Conservation (phyloP, 1,140 invertebrate species). For the Mizuhopecten yessoensis region DNA sequence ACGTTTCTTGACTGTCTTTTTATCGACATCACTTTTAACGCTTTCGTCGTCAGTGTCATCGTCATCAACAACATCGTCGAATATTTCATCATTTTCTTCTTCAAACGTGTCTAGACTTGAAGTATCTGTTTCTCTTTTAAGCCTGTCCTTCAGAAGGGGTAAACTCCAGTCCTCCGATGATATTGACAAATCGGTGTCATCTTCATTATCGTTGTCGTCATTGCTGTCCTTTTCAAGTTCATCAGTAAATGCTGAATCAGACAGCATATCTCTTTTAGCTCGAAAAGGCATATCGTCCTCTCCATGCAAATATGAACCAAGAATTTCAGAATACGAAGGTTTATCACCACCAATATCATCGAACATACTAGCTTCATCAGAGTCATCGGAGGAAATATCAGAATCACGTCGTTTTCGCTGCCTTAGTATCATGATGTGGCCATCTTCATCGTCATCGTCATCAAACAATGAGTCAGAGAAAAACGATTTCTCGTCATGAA, state of each 20-base stretch:
- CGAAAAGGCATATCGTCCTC: neutral
- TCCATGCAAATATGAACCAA: neutral
- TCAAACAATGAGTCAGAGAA: neutral
- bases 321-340: neutral
- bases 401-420: neutral
- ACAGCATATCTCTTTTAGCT: neutral
- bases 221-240: neutral
- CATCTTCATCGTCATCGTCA: neutral
- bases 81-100: conserved; percentile 6
- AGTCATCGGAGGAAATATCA: neutral
- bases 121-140: neutral
- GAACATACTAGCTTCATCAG: neutral
- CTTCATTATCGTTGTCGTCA: neutral
- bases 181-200: neutral
- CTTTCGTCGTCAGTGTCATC: neutral
- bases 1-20: neutral
- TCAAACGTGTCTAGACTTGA: neutral
- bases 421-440: neutral
- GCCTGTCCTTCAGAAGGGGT: neutral
- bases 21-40: neutral
- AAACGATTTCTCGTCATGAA: neutral
- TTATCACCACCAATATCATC: neutral
- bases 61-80: conserved; percentile 12
- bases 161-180: neutral
- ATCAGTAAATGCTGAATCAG: neutral